Conservation (phyloP, 2,888 invertebrate species). For the Drosophila hamatofila region DNA sequence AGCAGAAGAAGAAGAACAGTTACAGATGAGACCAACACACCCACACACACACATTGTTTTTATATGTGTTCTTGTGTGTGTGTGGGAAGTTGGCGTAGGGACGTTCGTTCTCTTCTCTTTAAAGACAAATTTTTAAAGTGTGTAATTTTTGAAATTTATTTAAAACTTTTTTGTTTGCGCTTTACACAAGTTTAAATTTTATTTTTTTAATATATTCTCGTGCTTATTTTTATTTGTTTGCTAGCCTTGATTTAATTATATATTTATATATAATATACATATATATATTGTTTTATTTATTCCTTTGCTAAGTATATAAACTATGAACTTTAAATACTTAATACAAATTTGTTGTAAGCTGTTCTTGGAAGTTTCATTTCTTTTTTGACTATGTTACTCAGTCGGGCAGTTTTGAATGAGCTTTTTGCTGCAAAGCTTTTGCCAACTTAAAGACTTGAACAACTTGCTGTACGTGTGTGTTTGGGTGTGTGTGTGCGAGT, state of each 20-base stretch:
- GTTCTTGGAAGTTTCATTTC: slow-evolving; percentile 42
- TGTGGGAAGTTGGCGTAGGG: not conserved
- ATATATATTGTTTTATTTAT: slow-evolving; percentile 9
- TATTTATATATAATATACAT: slow-evolving; percentile 15
- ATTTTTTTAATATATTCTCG: slow-evolving; percentile 10
- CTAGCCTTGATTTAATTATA: slow-evolving; percentile 39
- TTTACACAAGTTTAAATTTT: slow-evolving; percentile 51
- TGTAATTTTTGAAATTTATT: slow-evolving; percentile 56
- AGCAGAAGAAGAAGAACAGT: slow-evolving; percentile 37
- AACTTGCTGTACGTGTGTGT: slow-evolving; percentile 20
- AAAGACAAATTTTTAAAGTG: slow-evolving; percentile 38
- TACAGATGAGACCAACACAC: slow-evolving; percentile 41
- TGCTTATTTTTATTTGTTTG: slow-evolving; percentile 33
- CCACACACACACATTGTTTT: slow-evolving; percentile 13
- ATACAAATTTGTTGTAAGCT: slow-evolving; percentile 46
- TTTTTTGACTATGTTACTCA: slow-evolving; percentile 57
- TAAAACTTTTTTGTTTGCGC: slow-evolving; percentile 42
- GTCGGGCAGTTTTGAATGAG: slow-evolving; percentile 56
- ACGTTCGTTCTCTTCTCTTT: slow-evolving; percentile 18
- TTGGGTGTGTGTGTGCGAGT: not conserved
- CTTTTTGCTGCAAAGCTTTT: slow-evolving; percentile 39
- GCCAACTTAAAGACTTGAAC: slow-evolving; percentile 33
- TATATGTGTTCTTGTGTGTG: not conserved
- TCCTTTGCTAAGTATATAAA: slow-evolving; percentile 54
- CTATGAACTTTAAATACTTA: slow-evolving; percentile 62